These are phyloP conservation scores for Neodiprion fabricii DNA, from an alignment of 1,140 invertebrate species.

Conservation along the genomic window DNA sequence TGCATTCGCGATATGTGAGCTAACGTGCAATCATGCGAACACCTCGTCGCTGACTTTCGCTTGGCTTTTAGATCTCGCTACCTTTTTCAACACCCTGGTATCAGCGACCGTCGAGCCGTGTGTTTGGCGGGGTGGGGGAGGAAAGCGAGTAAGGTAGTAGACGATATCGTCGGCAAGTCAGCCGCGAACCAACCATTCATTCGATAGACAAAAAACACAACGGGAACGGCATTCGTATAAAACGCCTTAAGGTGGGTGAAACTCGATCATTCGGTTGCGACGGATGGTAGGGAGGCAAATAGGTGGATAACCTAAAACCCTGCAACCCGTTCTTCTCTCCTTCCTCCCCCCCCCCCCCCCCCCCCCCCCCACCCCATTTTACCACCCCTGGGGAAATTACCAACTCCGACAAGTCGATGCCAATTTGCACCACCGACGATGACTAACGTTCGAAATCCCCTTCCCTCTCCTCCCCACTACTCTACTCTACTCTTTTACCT, in stretches of 20 bases:
- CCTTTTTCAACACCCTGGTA: too few relatives aligned
- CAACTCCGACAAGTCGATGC: conserved; percentile 25
- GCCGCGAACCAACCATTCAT: too few relatives aligned
- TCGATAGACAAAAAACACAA: background rate
- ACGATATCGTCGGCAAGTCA: background rate
- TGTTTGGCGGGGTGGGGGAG: too few relatives aligned
- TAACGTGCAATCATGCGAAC: too few relatives aligned
- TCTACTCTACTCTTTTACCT: too few relatives aligned
- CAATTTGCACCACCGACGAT: conserved; percentile 26
- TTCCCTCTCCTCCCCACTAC: background rate
- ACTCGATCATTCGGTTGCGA: background rate
- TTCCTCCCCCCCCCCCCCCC: too few relatives aligned
- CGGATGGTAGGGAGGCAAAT: background rate
- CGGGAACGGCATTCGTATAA: background rate
- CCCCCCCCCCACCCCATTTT: background rate
- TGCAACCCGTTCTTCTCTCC: background rate
- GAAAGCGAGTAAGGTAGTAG: too few relatives aligned
- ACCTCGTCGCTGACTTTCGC: too few relatives aligned
- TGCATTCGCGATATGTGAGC: too few relatives aligned
- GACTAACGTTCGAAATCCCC: background rate
- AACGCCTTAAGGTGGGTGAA: background rate
- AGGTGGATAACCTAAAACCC: background rate
- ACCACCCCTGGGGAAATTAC: conserved; percentile 32
- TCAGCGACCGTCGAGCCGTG: too few relatives aligned
- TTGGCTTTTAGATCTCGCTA: too few relatives aligned